Percentiles rank a stretch among this genome's conserved stretches.
Evolutionary conservation across 2,113 vertebrate species (phyloP).

Genomic region (Marmota flaviventris): DNA sequence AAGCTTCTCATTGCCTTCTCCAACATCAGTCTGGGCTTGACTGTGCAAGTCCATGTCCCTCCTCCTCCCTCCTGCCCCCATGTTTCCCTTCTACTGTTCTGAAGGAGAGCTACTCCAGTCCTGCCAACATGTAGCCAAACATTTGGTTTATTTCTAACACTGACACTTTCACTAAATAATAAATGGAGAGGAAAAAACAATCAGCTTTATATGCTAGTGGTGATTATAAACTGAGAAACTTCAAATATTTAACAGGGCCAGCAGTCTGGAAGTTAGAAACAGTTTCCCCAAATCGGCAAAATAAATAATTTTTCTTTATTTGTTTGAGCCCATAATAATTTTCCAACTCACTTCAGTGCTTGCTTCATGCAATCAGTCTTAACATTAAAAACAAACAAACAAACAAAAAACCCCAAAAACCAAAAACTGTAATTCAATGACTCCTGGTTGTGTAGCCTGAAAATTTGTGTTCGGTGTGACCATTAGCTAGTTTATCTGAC

Average conservation of each 20-base stretch:
- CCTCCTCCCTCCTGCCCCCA: not conserved
- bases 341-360: not conserved
- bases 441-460: not conserved
- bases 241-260: not conserved
- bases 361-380: not conserved
- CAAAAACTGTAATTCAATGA: not conserved
- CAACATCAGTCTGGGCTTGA: not conserved
- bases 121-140: not conserved
- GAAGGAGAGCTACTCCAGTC: not conserved
- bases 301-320: not conserved
- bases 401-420: too few relatives aligned
- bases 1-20: not conserved
- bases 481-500: not conserved
- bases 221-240: not conserved
- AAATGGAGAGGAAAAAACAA: not conserved
- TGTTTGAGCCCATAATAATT: conserved; percentile 26
- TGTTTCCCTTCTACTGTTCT: not conserved
- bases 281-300: not conserved
- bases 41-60: not conserved
- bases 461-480: not conserved
- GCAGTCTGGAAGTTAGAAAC: not conserved
- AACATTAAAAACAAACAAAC: not conserved
- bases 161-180: not conserved
- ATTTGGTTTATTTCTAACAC: not conserved
- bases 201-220: not conserved